phyloP scores from a whole-genome alignment of 2,888 invertebrate species.

The Orthosia gracilis region DNA sequence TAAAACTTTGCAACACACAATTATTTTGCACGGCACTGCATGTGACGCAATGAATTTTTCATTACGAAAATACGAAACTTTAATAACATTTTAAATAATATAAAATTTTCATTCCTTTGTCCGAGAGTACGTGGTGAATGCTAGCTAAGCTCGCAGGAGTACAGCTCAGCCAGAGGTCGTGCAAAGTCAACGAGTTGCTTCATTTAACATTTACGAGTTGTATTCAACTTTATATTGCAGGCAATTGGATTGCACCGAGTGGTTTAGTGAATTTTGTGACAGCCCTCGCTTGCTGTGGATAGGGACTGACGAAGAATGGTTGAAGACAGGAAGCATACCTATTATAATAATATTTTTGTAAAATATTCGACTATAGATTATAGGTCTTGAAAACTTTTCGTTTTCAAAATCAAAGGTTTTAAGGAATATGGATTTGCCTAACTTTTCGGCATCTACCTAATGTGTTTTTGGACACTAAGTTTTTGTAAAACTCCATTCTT shows the following conservation, averaged over 20 bases:
- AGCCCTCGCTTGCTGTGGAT: background rate
- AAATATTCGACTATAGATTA: background rate
- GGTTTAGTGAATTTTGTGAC: conserved; percentile 24
- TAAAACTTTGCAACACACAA: background rate
- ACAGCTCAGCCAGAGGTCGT: conserved; percentile 15
- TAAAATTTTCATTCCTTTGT: conserved; percentile 37
- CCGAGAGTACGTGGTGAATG: background rate
- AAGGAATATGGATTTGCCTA: background rate
- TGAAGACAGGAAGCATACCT: background rate
- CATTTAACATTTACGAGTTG: conserved; percentile 62
- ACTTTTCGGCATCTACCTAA: background rate
- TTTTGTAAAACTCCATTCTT: conserved; percentile 1
- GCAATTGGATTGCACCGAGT: conserved; percentile 49
- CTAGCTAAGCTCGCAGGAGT: conserved; percentile 33
- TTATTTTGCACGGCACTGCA: conserved; percentile 5
- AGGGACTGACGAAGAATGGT: background rate
- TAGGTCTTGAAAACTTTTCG: background rate
- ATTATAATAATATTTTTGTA: background rate
- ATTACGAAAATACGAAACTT: conserved; percentile 10
- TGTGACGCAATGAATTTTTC: background rate
- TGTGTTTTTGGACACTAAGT: background rate
- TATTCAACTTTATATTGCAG: conserved; percentile 52
- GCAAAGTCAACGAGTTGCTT: conserved; percentile 45
- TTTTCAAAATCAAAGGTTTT: background rate
- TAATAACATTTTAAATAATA: conserved; percentile 16